Conservation (phyloP, 2,113 vertebrate species). For the Mus spicilegus region DNA sequence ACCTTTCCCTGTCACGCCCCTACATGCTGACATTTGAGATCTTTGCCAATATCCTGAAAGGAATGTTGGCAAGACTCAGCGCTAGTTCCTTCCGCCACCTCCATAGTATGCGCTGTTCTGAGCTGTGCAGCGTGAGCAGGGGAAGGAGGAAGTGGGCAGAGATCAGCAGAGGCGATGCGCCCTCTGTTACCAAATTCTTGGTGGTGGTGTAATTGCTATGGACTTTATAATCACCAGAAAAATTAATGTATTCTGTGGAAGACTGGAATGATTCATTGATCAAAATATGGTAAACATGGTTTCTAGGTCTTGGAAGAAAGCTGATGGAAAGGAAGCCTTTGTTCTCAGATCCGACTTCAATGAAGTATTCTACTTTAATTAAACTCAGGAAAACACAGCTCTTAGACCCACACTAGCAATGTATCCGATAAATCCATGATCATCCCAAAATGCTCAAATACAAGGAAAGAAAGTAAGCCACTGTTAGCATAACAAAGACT, state of each 20-base stretch:
- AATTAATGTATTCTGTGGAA: not conserved
- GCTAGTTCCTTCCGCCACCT: not conserved
- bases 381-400: rapidly evolving
- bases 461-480: not conserved
- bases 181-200: not conserved
- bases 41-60: slow-evolving; percentile 3
- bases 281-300: not conserved
- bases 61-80: not conserved
- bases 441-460: rapidly evolving
- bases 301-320: not conserved
- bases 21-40: slow-evolving; percentile 27
- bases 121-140: rapidly evolving
- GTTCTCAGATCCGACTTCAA: not conserved
- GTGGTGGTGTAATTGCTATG: not conserved
- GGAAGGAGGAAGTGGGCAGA: not conserved
- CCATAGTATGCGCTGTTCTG: not conserved
- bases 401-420: rapidly evolving
- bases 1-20: not conserved
- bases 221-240: not conserved
- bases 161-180: rapidly evolving
- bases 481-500: rapidly evolving
- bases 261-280: not conserved
- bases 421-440: not conserved
- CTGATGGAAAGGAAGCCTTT: not conserved
- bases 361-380: not conserved